These are phyloP conservation scores for Drosophila ogumai DNA, from an alignment of 1,140 invertebrate species.

Conservation along the genomic window DNA sequence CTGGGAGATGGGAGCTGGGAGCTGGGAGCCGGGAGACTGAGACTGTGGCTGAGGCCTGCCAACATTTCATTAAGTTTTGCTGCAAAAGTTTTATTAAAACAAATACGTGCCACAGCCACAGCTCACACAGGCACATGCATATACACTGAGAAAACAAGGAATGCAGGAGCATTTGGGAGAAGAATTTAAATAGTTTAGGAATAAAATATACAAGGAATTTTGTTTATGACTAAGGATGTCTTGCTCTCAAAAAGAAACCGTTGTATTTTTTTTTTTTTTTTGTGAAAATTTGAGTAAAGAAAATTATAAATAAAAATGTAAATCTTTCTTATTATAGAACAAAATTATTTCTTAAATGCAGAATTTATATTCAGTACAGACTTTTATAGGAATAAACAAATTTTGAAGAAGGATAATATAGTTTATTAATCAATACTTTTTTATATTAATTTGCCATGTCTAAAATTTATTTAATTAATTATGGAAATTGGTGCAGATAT, in stretches of 20 bases:
- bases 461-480: too few relatives aligned
- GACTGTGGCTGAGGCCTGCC: constrained; percentile 60
- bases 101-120: constrained; percentile 74
- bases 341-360: not conserved
- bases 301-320: not conserved
- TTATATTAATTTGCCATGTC: too few relatives aligned
- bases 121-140: constrained; percentile 30
- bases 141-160: constrained; percentile 12
- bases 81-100: constrained; percentile 83
- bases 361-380: not conserved
- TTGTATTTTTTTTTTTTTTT: not conserved
- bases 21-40: constrained; percentile 14
- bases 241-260: too few relatives aligned
- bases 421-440: not conserved
- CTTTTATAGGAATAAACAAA: not conserved
- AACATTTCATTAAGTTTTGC: constrained; percentile 83
- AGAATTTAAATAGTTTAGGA: not conserved
- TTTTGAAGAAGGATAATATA: not conserved
- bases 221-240: not conserved
- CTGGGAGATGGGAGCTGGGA: constrained; percentile 3
- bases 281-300: too few relatives aligned
- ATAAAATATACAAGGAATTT: not conserved
- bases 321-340: not conserved
- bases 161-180: not conserved
- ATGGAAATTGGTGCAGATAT: too few relatives aligned